Conservation (phyloP, 2,113 vertebrate species). For the Corvus hawaiiensis region DNA sequence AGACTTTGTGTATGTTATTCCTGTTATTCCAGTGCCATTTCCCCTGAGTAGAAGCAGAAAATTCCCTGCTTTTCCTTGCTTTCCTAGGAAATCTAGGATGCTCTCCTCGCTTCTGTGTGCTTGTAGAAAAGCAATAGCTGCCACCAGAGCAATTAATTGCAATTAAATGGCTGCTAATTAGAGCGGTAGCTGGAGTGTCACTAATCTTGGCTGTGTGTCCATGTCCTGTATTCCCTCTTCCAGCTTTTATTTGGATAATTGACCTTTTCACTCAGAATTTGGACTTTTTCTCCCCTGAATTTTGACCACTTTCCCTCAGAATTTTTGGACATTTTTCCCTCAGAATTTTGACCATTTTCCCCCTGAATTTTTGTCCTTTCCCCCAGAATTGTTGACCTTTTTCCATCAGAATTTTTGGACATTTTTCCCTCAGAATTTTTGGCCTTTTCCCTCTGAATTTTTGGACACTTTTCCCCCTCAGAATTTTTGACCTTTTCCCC, state of each 20-base stretch:
- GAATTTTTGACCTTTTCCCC: background rate
- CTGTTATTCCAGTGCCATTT: background rate
- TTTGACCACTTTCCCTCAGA: background rate
- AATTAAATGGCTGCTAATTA: slow-evolving; percentile 53
- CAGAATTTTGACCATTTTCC: background rate
- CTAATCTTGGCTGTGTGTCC: slow-evolving; percentile 40
- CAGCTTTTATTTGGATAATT: background rate
- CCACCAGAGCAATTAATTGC: background rate
- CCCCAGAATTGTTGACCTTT: background rate
- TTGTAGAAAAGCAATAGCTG: background rate
- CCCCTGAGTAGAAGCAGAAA: background rate
- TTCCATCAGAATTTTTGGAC: background rate
- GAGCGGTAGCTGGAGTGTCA: slow-evolving; percentile 14
- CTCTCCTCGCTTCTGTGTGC: slow-evolving; percentile 16
- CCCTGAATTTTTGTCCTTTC: background rate
- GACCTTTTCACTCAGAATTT: background rate
- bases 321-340: background rate
- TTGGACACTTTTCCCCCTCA: too few relatives aligned
- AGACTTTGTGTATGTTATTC: slow-evolving; percentile 86
- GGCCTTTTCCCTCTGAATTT: background rate
- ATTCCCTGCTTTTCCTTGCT: background rate
- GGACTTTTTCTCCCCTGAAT: background rate
- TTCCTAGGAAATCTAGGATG: background rate
- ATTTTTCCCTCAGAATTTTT: background rate
- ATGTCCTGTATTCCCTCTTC: background rate